Conservation (phyloP, 2,888 invertebrate species). For the Ceratothoa steindachneri region DNA sequence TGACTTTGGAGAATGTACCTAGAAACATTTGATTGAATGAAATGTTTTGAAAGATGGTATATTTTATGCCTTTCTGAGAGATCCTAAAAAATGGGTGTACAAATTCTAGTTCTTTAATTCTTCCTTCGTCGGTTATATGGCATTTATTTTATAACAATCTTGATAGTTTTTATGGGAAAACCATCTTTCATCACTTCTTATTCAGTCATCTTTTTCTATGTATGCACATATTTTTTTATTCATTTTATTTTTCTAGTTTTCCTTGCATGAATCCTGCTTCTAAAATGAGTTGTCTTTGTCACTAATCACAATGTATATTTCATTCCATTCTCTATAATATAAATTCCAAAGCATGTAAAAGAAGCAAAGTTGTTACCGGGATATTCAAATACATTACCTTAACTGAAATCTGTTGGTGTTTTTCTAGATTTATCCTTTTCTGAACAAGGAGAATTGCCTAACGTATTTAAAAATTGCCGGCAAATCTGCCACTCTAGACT, state of each 20-base stretch:
- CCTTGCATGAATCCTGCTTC: slow-evolving; percentile 12
- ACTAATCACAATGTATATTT: slow-evolving; percentile 11
- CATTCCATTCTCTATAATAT: slow-evolving; percentile 5
- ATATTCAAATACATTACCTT: slow-evolving; percentile 29
- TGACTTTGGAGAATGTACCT: neutral
- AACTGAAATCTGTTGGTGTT: slow-evolving; percentile 25
- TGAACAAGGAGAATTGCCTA: neutral
- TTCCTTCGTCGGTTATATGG: neutral
- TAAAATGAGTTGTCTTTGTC: slow-evolving; percentile 7
- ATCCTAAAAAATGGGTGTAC: neutral
- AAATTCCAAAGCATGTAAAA: slow-evolving; percentile 6
- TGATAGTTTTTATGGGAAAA: neutral
- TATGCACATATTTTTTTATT: slow-evolving; percentile 13
- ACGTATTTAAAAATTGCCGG: no score
- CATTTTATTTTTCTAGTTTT: slow-evolving; percentile 15
- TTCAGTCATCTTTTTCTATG: neutral
- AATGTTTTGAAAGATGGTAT: neutral
- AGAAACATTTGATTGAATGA: neutral
- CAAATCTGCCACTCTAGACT: no score
- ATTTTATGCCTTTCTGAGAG: neutral
- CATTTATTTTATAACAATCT: neutral
- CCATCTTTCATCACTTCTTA: neutral
- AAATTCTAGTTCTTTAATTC: neutral
- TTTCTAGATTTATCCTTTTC: slow-evolving; percentile 15
- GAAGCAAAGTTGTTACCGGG: slow-evolving; percentile 7